A percentile compares a stretch with the other conserved stretches of the same genome.
phyloP scores from a whole-genome alignment of 2,888 invertebrate genomes.

The Hypsopygia costalis region DNA sequence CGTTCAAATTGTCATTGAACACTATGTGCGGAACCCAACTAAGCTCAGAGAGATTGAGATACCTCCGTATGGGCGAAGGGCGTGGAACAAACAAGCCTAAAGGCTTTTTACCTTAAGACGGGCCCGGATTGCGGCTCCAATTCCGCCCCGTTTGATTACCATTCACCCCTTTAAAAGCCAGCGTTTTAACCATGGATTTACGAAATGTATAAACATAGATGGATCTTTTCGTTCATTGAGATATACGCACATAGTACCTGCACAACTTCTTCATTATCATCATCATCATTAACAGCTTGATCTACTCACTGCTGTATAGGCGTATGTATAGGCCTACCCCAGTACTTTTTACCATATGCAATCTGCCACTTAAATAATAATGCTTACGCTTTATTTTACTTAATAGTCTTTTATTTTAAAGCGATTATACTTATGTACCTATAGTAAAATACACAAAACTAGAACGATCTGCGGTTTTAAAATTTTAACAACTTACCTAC shows the following conservation, averaged over 20 bases:
- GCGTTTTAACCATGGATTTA: conserved; percentile 38
- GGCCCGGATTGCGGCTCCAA: conserved; percentile 55
- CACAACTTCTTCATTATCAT: too few relatives aligned
- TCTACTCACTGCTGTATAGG: too few relatives aligned
- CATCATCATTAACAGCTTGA: too few relatives aligned
- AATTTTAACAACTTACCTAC: too few relatives aligned
- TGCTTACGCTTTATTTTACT: too few relatives aligned
- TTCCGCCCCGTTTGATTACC: conserved; percentile 62
- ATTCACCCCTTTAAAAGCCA: conserved; percentile 59
- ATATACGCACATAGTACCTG: background rate
- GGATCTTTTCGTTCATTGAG: background rate
- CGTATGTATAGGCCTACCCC: too few relatives aligned
- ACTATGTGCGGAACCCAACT: background rate
- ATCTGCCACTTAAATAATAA: too few relatives aligned
- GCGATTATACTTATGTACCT: too few relatives aligned
- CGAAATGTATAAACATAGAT: conserved; percentile 19
- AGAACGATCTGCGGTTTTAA: too few relatives aligned
- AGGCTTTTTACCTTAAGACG: conserved; percentile 63
- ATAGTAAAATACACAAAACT: too few relatives aligned
- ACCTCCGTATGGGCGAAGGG: conserved; percentile 14
- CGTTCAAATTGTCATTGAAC: background rate
- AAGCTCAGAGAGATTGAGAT: background rate
- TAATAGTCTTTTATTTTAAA: too few relatives aligned
- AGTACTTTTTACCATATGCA: too few relatives aligned
- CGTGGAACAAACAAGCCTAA: conserved; percentile 35